These are phyloP conservation scores for Heliocidaris erythrogramma DNA, from an alignment of 35 echinoderm and acorn worm genomes.

Conservation along the genomic window DNA sequence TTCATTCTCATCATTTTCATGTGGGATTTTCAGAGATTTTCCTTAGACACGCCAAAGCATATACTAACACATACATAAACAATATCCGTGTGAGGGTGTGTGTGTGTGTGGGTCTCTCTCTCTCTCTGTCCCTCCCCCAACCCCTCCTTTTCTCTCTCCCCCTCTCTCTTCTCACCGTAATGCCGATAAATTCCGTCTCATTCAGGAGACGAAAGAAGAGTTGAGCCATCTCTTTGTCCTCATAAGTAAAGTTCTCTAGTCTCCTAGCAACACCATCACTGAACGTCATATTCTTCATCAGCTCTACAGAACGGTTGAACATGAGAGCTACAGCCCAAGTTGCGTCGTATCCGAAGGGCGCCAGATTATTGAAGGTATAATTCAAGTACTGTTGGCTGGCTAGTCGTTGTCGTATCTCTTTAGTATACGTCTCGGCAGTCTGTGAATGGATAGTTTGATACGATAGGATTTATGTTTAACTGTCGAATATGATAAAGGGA, in stretches of 20 bases:
- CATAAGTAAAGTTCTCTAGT: constrained; percentile 63
- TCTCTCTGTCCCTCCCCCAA: background rate
- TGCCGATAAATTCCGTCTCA: constrained; percentile 43
- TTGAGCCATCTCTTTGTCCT: constrained; percentile 55
- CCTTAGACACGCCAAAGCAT: too few relatives aligned
- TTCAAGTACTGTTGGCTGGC: background rate
- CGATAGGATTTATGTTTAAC: background rate
- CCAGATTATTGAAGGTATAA: constrained; percentile 56
- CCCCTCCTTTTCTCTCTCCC: background rate
- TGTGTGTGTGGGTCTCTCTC: too few relatives aligned
- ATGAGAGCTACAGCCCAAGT: constrained; percentile 80
- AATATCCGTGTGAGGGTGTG: too few relatives aligned
- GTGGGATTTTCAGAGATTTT: too few relatives aligned
- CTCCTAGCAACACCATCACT: constrained; percentile 1
- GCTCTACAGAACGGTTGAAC: constrained; percentile 46
- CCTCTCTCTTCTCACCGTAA: constrained; percentile 13
- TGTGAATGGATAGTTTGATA: background rate
- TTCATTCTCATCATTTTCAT: too few relatives aligned
- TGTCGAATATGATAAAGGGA: too few relatives aligned
- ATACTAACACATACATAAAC: too few relatives aligned
- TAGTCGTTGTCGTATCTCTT: constrained; percentile 22
- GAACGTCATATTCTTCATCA: constrained; percentile 53
- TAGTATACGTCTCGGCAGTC: constrained; percentile 7
- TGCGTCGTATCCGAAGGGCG: constrained; percentile 78
- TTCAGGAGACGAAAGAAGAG: constrained; percentile 46